phyloP scores from a whole-genome alignment of 1,140 invertebrate genomes.

The Xylocopa sonorina region DNA sequence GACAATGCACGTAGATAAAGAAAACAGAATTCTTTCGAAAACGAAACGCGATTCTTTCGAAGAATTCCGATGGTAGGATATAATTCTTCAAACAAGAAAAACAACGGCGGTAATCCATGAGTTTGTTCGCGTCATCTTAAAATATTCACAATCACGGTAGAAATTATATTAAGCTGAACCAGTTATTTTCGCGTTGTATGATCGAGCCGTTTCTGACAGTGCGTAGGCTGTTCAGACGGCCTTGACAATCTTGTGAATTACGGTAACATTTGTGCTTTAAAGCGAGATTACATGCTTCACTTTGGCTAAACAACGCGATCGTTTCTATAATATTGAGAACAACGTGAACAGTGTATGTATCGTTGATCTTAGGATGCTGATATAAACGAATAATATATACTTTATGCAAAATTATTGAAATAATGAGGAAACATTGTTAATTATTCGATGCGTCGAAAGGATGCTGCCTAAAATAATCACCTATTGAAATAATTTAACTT shows the following conservation, averaged over 20 bases:
- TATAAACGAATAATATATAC: background rate
- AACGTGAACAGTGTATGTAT: too few species aligned
- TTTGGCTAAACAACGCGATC: too few species aligned
- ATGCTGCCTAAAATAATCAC: background rate
- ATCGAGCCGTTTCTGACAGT: conserved; percentile 18
- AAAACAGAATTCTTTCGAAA: background rate
- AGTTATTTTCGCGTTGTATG: conserved; percentile 51
- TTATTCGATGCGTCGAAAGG: background rate
- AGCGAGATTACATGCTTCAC: background rate
- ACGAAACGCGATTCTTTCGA: background rate
- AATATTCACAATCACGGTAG: background rate
- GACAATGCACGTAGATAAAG: background rate
- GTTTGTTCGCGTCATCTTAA: background rate
- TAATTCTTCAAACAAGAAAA: background rate
- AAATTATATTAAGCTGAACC: conserved; percentile 36
- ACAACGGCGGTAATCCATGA: background rate
- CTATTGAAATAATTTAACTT: background rate
- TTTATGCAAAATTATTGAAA: background rate
- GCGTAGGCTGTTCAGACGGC: conserved; percentile 26
- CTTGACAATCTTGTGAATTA: conserved; percentile 37
- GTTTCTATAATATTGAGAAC: too few species aligned
- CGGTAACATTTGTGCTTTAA: background rate
- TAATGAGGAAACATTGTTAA: background rate
- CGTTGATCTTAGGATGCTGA: background rate
- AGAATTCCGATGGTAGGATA: too few species aligned